Percentiles rank a stretch among this genome's conserved stretches.
Conservation (phyloP, 2,888 invertebrate species). For the Agrochola litura region DNA sequence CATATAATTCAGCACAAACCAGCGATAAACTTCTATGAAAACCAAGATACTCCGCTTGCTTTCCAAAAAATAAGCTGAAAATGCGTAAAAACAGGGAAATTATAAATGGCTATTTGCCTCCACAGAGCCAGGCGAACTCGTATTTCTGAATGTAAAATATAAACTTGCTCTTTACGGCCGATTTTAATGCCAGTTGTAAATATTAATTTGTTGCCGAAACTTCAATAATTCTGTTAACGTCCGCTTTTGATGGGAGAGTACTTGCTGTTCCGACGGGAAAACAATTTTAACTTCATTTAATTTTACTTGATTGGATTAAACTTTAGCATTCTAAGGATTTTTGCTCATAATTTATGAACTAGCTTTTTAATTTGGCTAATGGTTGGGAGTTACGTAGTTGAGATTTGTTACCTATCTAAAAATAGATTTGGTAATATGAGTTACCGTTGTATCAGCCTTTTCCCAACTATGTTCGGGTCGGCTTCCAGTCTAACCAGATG, state of each 20-base stretch:
- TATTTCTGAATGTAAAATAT: conserved; percentile 43
- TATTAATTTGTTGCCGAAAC: conserved; percentile 71
- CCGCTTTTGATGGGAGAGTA: conserved; percentile 51
- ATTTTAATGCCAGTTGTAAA: conserved; percentile 70
- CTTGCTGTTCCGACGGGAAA: conserved; percentile 45
- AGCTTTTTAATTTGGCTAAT: conserved; percentile 25
- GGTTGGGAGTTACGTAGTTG: not conserved
- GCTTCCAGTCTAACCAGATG: too few species aligned
- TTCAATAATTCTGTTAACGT: conserved; percentile 62
- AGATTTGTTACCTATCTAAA: not conserved
- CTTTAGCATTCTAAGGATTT: conserved; percentile 31
- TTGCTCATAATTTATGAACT: conserved; percentile 11
- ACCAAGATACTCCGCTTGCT: not conserved
- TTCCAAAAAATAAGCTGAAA: not conserved
- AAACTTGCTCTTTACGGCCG: conserved; percentile 61
- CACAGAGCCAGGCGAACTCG: not conserved
- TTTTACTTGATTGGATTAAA: conserved; percentile 53
- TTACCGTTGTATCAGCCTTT: not conserved
- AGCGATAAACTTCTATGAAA: not conserved
- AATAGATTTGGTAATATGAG: not conserved
- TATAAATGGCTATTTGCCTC: conserved; percentile 18
- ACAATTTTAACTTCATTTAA: conserved; percentile 62
- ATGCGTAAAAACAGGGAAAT: not conserved
- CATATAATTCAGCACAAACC: conserved; percentile 4
- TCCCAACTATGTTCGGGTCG: too few species aligned